These are phyloP conservation scores for Drosophila virilis DNA, from an alignment of 1,140 invertebrate genomes.

Conservation along the genomic window DNA sequence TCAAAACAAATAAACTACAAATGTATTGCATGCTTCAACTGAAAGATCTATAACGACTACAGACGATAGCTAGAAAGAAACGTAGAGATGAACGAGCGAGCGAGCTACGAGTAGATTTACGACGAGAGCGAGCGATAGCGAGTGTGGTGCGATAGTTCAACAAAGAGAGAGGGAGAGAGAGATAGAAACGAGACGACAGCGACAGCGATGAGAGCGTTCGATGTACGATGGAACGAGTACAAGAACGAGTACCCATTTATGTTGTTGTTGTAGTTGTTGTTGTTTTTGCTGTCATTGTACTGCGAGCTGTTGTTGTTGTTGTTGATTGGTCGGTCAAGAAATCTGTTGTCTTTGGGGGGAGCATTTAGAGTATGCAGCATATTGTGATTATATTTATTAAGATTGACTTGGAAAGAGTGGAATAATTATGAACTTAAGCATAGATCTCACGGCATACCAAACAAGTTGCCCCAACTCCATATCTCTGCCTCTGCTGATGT, in stretches of 20 bases:
- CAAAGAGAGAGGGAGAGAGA: slow-evolving; percentile 22
- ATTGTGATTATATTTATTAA: slow-evolving; percentile 71
- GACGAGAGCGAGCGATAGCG: slow-evolving; percentile 42
- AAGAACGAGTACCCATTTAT: slow-evolving; percentile 24
- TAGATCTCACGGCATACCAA: slow-evolving; percentile 62
- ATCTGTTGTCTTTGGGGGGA: neutral
- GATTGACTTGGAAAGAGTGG: slow-evolving; percentile 50
- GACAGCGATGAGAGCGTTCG: slow-evolving; percentile 31
- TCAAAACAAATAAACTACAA: neutral
- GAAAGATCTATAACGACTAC: slow-evolving; percentile 43
- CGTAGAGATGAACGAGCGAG: slow-evolving; percentile 46
- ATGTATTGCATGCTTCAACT: slow-evolving; percentile 51
- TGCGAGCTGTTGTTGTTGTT: slow-evolving; percentile 16
- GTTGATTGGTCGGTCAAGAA: slow-evolving; percentile 27
- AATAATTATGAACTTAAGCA: slow-evolving; percentile 68
- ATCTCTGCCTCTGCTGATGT: neutral
- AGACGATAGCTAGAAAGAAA: slow-evolving; percentile 51
- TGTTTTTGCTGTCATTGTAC: slow-evolving; percentile 11
- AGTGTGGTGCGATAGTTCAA: neutral
- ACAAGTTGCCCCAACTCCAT: slow-evolving; percentile 20
- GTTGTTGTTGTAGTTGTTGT: slow-evolving; percentile 28
- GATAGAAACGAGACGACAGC: slow-evolving; percentile 32
- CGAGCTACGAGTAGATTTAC: slow-evolving; percentile 38
- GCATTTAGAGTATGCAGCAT: slow-evolving; percentile 51
- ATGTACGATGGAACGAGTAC: slow-evolving; percentile 53